Conservation (phyloP, 1,140 invertebrate species). For the Oryzaephilus surinamensis region DNA sequence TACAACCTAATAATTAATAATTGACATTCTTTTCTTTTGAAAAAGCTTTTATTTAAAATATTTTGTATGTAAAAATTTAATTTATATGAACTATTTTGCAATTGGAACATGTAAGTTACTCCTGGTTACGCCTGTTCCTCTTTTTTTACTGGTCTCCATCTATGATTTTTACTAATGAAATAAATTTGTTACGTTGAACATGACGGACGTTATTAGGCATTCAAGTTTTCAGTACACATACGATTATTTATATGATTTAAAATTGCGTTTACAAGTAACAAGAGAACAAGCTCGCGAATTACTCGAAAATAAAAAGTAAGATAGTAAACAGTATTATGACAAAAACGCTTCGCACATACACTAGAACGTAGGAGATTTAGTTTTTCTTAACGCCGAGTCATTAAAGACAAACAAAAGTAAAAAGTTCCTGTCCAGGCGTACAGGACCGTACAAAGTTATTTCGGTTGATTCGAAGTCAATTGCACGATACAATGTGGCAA, state of each 20-base stretch:
- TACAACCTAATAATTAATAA: too few species aligned
- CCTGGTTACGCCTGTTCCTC: too few species aligned
- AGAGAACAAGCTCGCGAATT: slow-evolving; percentile 21
- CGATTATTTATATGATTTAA: slow-evolving; percentile 16
- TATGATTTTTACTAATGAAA: too few species aligned
- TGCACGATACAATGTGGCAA: slow-evolving; percentile 3
- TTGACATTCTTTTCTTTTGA: too few species aligned
- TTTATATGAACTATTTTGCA: too few species aligned
- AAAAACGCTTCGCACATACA: slow-evolving; percentile 10
- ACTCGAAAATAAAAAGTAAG: slow-evolving; percentile 16
- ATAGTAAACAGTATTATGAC: slow-evolving; percentile 21
- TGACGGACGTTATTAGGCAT: too few species aligned
- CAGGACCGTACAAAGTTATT: slow-evolving; percentile 6
- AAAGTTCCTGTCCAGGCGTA: slow-evolving; percentile 6
- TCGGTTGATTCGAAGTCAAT: slow-evolving; percentile 7
- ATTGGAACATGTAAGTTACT: too few species aligned
- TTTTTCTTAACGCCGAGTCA: slow-evolving; percentile 5
- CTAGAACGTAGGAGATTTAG: slow-evolving; percentile 17
- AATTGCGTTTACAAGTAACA: slow-evolving; percentile 17
- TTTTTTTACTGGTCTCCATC: too few species aligned
- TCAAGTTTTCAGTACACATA: slow-evolving; percentile 11
- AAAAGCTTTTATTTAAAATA: too few species aligned
- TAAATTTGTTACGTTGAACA: too few species aligned
- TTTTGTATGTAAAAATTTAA: too few species aligned
- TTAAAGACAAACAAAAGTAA: slow-evolving; percentile 1